Conservation (phyloP, 1,140 invertebrate genomes). For the Cotesia vestalis region DNA sequence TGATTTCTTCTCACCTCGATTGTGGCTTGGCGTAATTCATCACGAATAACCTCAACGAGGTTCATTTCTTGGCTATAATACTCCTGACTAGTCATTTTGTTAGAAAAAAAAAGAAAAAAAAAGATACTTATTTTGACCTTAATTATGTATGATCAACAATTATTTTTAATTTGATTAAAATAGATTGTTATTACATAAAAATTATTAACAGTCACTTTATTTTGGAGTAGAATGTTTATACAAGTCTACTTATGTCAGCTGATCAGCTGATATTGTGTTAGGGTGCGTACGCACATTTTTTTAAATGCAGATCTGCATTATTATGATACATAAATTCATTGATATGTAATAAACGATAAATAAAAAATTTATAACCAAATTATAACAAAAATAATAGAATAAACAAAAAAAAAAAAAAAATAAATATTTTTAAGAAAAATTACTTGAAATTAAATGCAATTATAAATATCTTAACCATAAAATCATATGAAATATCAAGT, state of each 20-base stretch:
- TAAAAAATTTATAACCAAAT: too few species aligned
- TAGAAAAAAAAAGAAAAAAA: not conserved
- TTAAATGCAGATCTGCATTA: not conserved
- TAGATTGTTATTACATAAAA: too few species aligned
- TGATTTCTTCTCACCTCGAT: conserved; percentile 44
- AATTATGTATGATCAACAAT: too few species aligned
- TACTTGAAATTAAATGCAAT: not conserved
- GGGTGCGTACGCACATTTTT: not conserved
- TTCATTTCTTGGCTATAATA: not conserved
- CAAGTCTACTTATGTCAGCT: conserved; percentile 10
- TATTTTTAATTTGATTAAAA: too few species aligned
- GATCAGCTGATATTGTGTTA: conserved; percentile 21
- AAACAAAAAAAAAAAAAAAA: not conserved
- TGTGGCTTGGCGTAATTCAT: conserved; percentile 37
- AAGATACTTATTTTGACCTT: too few species aligned
- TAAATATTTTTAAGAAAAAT: not conserved
- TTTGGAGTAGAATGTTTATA: not conserved
- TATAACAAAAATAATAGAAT: not conserved
- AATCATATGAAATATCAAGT: conserved; percentile 11
- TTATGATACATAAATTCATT: too few species aligned
- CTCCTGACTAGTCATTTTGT: not conserved
- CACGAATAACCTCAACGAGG: conserved; percentile 43
- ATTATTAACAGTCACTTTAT: not conserved
- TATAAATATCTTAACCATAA: conserved; percentile 2
- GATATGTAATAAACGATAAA: too few species aligned